Conservation (phyloP, 1,140 invertebrate genomes). For the Drosophila biarmipes region DNA sequence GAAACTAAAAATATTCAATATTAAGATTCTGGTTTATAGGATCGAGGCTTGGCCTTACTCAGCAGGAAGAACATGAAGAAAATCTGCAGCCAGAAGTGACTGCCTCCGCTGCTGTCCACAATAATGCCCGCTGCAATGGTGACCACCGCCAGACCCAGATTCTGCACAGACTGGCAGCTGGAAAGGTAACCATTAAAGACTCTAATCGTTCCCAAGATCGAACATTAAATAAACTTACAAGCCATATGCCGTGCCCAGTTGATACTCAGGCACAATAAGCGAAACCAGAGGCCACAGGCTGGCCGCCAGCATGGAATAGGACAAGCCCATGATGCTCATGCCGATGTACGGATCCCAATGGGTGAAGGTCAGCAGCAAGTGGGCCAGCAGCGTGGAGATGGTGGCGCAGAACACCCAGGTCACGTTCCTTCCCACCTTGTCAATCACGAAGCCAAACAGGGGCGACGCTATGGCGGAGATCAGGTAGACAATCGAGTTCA, state of each 20-base stretch:
- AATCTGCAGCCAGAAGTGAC: conserved; percentile 96
- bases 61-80: conserved; percentile 96
- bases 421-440: conserved; percentile 95
- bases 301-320: conserved; percentile 96
- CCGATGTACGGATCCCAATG: conserved; percentile 93
- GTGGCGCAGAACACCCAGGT: conserved; percentile 95
- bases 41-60: conserved; percentile 47
- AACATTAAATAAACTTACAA: conserved; percentile 85
- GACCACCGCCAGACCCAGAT: conserved; percentile 95
- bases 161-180: conserved; percentile 96
- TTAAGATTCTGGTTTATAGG: neutral
- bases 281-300: conserved; percentile 98
- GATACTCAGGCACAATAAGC: conserved; percentile 95
- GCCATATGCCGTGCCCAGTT: conserved; percentile 98
- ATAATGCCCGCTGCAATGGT: conserved; percentile 94
- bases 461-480: conserved; percentile 96
- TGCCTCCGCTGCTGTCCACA: conserved; percentile 90
- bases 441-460: conserved; percentile 95
- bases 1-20: conserved; percentile 85
- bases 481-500: conserved; percentile 95
- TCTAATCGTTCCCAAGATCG: neutral
- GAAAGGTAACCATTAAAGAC: neutral
- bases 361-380: conserved; percentile 94
- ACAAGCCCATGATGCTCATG: conserved; percentile 95
- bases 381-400: conserved; percentile 90